Conservation (phyloP, 2,888 invertebrate genomes). For the Acanthosoma haemorrhoidale region DNA sequence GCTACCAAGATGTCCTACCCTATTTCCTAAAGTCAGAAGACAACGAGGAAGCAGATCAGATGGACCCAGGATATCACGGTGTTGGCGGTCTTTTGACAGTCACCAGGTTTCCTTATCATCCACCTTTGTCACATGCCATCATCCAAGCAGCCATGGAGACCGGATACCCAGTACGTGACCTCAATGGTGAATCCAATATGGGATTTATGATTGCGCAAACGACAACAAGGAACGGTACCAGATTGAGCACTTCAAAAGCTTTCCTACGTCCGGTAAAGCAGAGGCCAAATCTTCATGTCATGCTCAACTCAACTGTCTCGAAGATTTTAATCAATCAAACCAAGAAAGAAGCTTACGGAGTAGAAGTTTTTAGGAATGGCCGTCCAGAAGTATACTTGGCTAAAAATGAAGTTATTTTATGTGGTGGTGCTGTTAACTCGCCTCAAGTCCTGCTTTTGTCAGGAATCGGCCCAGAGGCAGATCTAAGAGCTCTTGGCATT, state of each 20-base stretch:
- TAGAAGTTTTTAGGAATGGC: slow-evolving; percentile 41
- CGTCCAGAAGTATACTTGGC: slow-evolving; percentile 50
- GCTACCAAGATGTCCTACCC: slow-evolving; percentile 81
- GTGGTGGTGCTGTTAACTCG: slow-evolving; percentile 82
- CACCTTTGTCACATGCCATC: slow-evolving; percentile 71
- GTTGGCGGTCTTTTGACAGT: slow-evolving; percentile 73
- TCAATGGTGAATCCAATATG: slow-evolving; percentile 73
- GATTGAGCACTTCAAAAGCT: slow-evolving; percentile 71
- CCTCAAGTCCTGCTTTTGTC: slow-evolving; percentile 88
- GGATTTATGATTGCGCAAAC: slow-evolving; percentile 87
- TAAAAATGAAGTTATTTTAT: slow-evolving; percentile 60
- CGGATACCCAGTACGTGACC: slow-evolving; percentile 67
- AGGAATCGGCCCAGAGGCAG: slow-evolving; percentile 75
- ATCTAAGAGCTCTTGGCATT: slow-evolving; percentile 58
- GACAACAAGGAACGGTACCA: slow-evolving; percentile 77
- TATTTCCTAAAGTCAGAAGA: slow-evolving; percentile 84
- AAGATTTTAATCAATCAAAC: slow-evolving; percentile 64
- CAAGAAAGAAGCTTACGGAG: slow-evolving; percentile 64
- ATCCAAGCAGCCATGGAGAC: slow-evolving; percentile 54
- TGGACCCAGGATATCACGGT: slow-evolving; percentile 72
- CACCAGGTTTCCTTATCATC: slow-evolving; percentile 78
- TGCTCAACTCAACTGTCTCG: slow-evolving; percentile 76
- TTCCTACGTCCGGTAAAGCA: slow-evolving; percentile 72
- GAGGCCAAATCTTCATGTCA: slow-evolving; percentile 72
- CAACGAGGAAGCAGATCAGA: slow-evolving; percentile 62